Evolutionary conservation across 2,797 vertebrate genomes (phyloP), one percentile per base, ranked within the genome.

Genomic region (Galago senegalensis): DNA sequence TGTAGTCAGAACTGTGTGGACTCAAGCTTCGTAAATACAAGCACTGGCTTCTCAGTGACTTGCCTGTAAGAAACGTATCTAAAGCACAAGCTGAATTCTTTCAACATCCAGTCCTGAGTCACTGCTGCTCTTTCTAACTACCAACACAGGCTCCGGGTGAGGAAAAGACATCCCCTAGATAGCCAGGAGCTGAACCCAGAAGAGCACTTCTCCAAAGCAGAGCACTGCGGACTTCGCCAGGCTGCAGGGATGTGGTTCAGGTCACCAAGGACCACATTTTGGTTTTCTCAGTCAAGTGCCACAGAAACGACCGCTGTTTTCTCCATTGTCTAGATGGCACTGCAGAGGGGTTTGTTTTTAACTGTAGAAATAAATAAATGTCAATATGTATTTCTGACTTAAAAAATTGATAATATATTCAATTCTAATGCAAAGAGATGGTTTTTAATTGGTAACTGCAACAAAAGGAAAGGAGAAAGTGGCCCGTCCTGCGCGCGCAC

Each of bases 281-380:
- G n/a, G 49, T 49, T 49, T 49, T 49, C 49, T 49, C 4, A 49
- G 49, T 49, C 14, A 49, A 49, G 46, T 49, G 14, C 16, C 49
- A 5, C 49, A 53, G 49, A 53, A 17, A 53, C 14, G 4, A 16
- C 49, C 4, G 14, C 49, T 53, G 14, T 53, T 53, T 53, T 53
- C 49, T 53, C 5, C 29, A 4, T 12, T 3, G 2, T 10, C 20
- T 37, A 13, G 1, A 58, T 0, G 2, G 21, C 7, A 5, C 12
- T 58, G 34, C 14, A 3, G 18, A 25, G 10, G 31, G 27, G 37
- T 25, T 43, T 76, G 14, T 40, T 23, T 46, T 37, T 31, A 12
- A 61, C 16, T 34, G 20, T 1, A 49, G 37, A 63, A 10, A 34
- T 58, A 53, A 34, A 25, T 3, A 6, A 34, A 5, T 14, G 43